Evolutionary conservation across 2,113 vertebrate species (phyloP), one percentile per base, ranked within the genome.

Genomic region (Labeo catla): DNA sequence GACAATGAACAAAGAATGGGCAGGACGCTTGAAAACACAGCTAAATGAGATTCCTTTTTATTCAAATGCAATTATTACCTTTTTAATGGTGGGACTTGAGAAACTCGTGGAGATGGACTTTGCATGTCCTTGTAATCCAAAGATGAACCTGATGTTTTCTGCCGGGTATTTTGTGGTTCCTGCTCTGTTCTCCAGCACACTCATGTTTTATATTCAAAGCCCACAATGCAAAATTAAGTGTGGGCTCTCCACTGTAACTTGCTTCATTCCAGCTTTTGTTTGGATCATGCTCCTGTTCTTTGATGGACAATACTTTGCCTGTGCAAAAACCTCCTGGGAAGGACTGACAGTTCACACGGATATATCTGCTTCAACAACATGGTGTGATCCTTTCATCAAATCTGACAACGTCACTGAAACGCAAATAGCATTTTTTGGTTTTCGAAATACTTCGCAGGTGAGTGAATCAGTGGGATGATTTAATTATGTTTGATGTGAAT

Each of bases 71-170:
- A 66, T 66, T 34, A 66, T 34, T 66, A 23, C 23, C 63, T 28
- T 66, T 66, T 66, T 66, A 66, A 66, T 66, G 63, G n/a, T 66
- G 63, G 23, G n/a, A 13, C 23, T 66, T 28, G 63, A 66, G 63
- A 66, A 66, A 34, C 63, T 66, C 4, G 63, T 66, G 12, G 63
- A 66, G 23, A 66, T 66, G 63, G 63, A 66, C 23, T 66, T 66
- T 66, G 63, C 63, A 28, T 66, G 23, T 28, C 63, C 63, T 66
- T 34, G 63, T 28, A 0, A 66, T 66, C 63, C n/a, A 28, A 34
- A 66, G 12, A 34, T 13, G n/a, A 66, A 66, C 12, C 4, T 28
- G 23, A 0, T 13, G 9, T 66, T 66, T 66, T 66, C 63, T 13
- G 4, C 4, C 0, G 23, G 11, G 0, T 66, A 66, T 66, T 66